Evolutionary conservation across 2,797 vertebrate genomes (phyloP), one percentile per base, ranked within the genome.

Genomic region (Acipenser ruthenus): DNA sequence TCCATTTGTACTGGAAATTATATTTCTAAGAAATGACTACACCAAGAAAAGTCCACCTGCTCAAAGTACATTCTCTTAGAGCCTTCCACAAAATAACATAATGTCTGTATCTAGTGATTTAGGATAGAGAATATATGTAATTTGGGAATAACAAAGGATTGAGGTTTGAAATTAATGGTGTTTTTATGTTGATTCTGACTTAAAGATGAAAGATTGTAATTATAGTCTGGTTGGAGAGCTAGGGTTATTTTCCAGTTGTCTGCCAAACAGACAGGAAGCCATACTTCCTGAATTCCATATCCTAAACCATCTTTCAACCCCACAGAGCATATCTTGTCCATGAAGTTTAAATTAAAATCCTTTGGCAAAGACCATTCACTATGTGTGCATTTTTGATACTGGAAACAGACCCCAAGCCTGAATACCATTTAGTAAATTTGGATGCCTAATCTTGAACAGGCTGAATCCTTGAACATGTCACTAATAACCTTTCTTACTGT

Each of bases 401-500:
- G 10, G 56, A 47, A 9, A 64, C 6, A 65, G n/a, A 56, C 12
- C 60, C 50, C n/a, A 12, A 15, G 15, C 23, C 66, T 18, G 12
- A 12, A 8, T 47, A 13, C 51, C 18, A 67, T 50, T 50, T n/a
- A 12, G 12, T 49, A 6, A 60, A 50, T 10, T 37, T 12, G 51
- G 58, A 50, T 65, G 18, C 8, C 81, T 83, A 84, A 88, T 82
- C 79, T 79, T 85, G 78, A 86, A 76, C 87, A 88, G 86, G 82
- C 80, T 84, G 82, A 83, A 84, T 78, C 79, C 82, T 86, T 86
- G 84, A 85, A 83, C 81, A 82, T 73, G 71, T 86, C 83, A 85
- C 84, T 83, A 88, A 89, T 86, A 87, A 87, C 86, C 78, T 82
- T 84, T 83, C 86, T 80, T 78, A 74, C 70, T 80, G 75, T 75